Evolutionary conservation across 2,797 vertebrate species (phyloP).

Genomic region (Siniperca undulata): DNA sequence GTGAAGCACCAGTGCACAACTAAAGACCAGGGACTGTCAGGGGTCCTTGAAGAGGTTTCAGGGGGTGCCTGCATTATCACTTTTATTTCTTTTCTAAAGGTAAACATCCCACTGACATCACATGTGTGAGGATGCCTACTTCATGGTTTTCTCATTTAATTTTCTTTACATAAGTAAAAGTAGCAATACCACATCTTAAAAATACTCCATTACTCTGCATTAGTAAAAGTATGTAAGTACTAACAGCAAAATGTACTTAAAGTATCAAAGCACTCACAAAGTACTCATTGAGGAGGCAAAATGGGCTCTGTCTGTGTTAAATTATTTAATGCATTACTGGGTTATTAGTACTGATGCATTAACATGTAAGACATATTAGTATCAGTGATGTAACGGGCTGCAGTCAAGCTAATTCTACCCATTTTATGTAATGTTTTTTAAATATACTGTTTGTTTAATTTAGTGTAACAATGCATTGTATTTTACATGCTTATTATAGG

Average conservation of each 20-base stretch:
- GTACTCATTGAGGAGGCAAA: not conserved
- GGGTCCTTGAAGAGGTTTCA: constrained; percentile 4
- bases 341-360: not conserved
- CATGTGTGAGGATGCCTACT: not conserved
- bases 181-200: not conserved
- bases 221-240: not conserved
- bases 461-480: not conserved
- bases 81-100: not conserved
- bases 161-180: not conserved
- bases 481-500: not conserved
- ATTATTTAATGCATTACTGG: not conserved
- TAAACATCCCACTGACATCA: not conserved
- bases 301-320: not conserved
- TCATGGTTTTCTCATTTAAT: not conserved
- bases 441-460: not conserved
- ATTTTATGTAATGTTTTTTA: not conserved
- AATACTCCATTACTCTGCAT: too few species aligned
- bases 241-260: not conserved
- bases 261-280: not conserved
- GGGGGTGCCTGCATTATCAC: not conserved
- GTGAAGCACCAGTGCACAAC: not conserved
- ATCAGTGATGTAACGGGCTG: not conserved
- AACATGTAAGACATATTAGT: not conserved
- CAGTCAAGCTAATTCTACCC: not conserved
- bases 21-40: not conserved